Evolutionary conservation across 2,797 vertebrate species (phyloP).

Genomic region (Heliangelus exortis): DNA sequence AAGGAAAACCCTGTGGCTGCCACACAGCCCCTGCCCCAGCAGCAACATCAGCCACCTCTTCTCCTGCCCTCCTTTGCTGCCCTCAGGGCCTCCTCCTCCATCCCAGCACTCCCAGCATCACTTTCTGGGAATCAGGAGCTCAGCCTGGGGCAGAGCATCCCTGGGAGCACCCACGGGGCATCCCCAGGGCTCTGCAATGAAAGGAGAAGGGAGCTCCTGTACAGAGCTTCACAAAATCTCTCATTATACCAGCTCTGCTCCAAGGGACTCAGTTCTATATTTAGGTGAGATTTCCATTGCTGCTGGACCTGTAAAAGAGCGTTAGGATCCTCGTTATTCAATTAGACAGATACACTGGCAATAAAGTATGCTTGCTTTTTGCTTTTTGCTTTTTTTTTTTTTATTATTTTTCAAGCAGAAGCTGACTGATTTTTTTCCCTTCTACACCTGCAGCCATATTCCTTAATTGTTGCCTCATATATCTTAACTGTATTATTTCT

Average conservation of each 20-base stretch:
- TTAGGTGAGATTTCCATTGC: background rate
- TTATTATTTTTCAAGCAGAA: background rate
- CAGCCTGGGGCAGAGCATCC: background rate
- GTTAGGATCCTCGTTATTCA: constrained; percentile 36
- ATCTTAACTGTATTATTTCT: constrained; percentile 48
- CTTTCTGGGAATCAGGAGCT: background rate
- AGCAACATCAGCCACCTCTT: background rate
- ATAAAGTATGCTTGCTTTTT: constrained; percentile 9
- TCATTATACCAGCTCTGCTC: background rate
- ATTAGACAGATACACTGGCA: constrained; percentile 39
- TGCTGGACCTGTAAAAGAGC: constrained; percentile 20
- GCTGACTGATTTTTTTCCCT: background rate
- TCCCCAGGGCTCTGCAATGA: background rate
- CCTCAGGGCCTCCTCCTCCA: background rate
- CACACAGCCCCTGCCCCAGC: background rate
- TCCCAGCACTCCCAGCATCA: background rate
- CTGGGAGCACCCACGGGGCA: background rate
- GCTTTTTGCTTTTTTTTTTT: no score
- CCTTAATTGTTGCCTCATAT: constrained; percentile 66
- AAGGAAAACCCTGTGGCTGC: background rate
- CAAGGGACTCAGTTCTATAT: background rate
- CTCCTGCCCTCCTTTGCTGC: fast-evolving
- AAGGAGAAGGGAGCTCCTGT: background rate
- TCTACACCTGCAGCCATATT: constrained; percentile 54
- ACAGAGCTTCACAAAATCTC: background rate